A percentile compares a stretch with the other conserved stretches of the same genome.
These are phyloP conservation scores for Astreopora myriophthalma DNA, from an alignment of 64 coral and sea anemone genomes.

Conservation along the genomic window DNA sequence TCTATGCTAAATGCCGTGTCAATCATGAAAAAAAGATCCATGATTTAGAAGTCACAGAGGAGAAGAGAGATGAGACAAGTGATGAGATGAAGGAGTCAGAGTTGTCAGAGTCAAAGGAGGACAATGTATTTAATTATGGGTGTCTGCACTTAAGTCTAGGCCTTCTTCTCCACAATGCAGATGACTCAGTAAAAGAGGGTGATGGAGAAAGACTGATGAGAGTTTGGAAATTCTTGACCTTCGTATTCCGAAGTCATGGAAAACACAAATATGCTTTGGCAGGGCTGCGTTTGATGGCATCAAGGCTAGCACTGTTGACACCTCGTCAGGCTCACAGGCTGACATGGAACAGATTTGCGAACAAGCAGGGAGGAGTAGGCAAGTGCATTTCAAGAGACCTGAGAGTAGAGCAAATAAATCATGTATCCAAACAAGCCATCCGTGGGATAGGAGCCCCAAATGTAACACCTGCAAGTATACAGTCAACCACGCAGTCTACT, in stretches of 20 bases:
- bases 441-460: slow-evolving; percentile 54
- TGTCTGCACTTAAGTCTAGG: slow-evolving; percentile 57
- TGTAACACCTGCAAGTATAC: slow-evolving; percentile 34
- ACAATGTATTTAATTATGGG: slow-evolving; percentile 69
- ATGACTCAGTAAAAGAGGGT: slow-evolving; percentile 79
- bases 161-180: slow-evolving; percentile 56
- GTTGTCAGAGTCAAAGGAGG: slow-evolving; percentile 7
- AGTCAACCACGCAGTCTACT: slow-evolving; percentile 50
- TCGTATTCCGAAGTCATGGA: slow-evolving; percentile 52
- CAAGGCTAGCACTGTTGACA: slow-evolving; percentile 51
- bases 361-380: slow-evolving; percentile 44
- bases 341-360: slow-evolving; percentile 71
- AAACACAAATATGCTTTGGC: slow-evolving; percentile 73
- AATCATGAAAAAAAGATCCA: slow-evolving; percentile 53
- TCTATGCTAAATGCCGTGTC: slow-evolving; percentile 43
- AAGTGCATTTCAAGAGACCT: slow-evolving; percentile 66
- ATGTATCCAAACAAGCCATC: slow-evolving; percentile 55
- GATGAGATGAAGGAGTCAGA: not conserved
- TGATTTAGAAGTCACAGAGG: slow-evolving; percentile 45
- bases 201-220: slow-evolving; percentile 62
- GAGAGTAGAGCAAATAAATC: slow-evolving; percentile 63
- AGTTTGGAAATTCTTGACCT: slow-evolving; percentile 75
- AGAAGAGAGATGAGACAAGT: not conserved
- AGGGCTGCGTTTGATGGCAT: slow-evolving; percentile 57
- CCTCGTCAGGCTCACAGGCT: slow-evolving; percentile 40